Percentiles rank a stretch among this genome's conserved stretches.
Conservation (phyloP, 2,797 vertebrate genomes). For the Rhinella marina region DNA sequence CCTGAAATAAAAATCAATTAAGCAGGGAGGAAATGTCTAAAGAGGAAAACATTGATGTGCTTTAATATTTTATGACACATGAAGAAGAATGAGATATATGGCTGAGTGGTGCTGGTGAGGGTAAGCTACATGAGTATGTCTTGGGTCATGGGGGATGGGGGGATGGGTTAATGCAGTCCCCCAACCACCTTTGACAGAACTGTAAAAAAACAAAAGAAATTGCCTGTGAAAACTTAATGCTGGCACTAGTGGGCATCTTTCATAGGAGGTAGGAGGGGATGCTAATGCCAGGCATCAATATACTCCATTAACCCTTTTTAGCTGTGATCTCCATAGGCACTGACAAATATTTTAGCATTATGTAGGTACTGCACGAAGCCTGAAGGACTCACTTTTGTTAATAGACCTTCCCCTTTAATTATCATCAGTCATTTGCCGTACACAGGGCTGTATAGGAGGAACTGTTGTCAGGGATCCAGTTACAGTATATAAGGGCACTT, state of each 20-base stretch:
- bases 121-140: background rate
- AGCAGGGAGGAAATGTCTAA: constrained; percentile 33
- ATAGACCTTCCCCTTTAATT: too few relatives aligned
- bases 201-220: background rate
- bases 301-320: background rate
- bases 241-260: background rate
- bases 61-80: constrained; percentile 52
- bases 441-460: too few relatives aligned
- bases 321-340: background rate
- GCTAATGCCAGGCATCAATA: background rate
- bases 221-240: too few relatives aligned
- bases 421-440: too few relatives aligned
- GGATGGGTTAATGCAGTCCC: background rate
- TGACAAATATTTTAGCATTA: background rate
- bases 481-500: background rate
- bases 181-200: background rate
- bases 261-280: background rate
- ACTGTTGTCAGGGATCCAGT: too few relatives aligned
- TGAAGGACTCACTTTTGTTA: background rate
- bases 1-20: constrained; percentile 54
- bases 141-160: background rate
- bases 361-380: background rate
- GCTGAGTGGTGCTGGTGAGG: constrained; percentile 5
- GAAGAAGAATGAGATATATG: constrained; percentile 23
- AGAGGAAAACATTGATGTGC: constrained; percentile 15